phyloP scores from a whole-genome alignment of 2,888 invertebrate genomes.

The Syrphus vitripennis region DNA sequence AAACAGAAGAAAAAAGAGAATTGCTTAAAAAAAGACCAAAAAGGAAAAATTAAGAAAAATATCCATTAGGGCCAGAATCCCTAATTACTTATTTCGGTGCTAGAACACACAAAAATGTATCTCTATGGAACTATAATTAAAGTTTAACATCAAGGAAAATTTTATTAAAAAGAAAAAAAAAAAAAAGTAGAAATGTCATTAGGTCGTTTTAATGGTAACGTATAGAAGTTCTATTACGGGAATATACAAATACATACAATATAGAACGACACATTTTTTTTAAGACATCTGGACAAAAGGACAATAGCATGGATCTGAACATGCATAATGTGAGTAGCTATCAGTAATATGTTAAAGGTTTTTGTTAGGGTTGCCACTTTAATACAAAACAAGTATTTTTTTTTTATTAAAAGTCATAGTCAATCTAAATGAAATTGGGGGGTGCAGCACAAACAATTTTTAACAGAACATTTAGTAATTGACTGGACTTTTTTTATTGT shows the following conservation, averaged over 20 bases:
- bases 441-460: too few species aligned
- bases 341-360: neutral
- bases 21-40: constrained; percentile 4
- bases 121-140: constrained; percentile 59
- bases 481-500: too few species aligned
- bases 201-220: constrained; percentile 25
- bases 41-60: constrained; percentile 11
- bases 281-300: constrained; percentile 23
- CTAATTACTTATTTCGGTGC: constrained; percentile 59
- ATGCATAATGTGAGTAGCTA: neutral
- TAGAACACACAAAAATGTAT: constrained; percentile 25
- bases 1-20: neutral
- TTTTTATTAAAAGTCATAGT: too few species aligned
- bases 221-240: constrained; percentile 23
- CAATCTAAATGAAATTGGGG: too few species aligned
- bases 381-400: neutral
- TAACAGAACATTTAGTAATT: too few species aligned
- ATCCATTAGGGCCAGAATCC: constrained; percentile 57
- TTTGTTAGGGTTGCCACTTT: neutral
- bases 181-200: constrained; percentile 50
- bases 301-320: neutral
- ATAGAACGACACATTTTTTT: constrained; percentile 4
- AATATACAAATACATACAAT: neutral
- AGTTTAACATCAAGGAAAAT: constrained; percentile 38
- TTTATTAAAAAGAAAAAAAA: constrained; percentile 31